phyloP scores from a whole-genome alignment of 2,797 vertebrate genomes.

The Percopsis omiscomaycus region DNA sequence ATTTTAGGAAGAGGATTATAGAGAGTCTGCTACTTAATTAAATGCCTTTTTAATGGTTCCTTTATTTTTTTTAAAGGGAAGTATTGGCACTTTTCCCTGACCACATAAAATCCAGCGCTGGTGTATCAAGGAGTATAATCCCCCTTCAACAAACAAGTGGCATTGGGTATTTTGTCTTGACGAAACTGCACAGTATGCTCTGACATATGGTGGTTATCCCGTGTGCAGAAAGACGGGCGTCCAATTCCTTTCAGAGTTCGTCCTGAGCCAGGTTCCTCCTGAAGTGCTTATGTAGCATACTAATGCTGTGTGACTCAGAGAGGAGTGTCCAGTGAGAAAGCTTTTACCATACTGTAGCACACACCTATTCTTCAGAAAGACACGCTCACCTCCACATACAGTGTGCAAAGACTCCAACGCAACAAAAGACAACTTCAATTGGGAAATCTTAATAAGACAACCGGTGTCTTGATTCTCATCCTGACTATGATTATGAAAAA shows the following conservation, averaged over 20 bases:
- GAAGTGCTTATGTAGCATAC: constrained; percentile 45
- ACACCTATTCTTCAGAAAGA: constrained; percentile 39
- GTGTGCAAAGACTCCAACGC: constrained; percentile 13
- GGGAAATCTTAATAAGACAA: constrained; percentile 21
- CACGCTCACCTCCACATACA: constrained; percentile 13
- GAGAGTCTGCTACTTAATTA: too few species aligned
- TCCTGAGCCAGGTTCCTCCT: constrained; percentile 36
- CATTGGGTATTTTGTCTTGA: constrained; percentile 25
- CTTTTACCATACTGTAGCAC: constrained; percentile 59
- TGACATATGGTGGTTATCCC: constrained; percentile 30
- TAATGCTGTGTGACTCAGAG: constrained; percentile 53
- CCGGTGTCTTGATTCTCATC: constrained; percentile 38
- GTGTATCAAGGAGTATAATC: neutral
- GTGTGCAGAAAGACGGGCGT: constrained; percentile 52
- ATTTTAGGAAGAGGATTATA: too few species aligned
- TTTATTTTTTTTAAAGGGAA: too few species aligned
- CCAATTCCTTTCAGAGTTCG: constrained; percentile 65
- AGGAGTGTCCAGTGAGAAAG: constrained; percentile 58
- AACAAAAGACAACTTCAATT: constrained; percentile 19
- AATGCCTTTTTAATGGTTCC: too few species aligned
- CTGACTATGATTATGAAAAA: constrained; percentile 20
- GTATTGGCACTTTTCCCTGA: too few species aligned
- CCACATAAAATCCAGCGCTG: too few species aligned
- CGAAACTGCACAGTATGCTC: constrained; percentile 44
- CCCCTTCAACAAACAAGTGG: constrained; percentile 10